phyloP scores from a whole-genome alignment of 92 coral and sea anemone species.

The Desmophyllum pertusum region DNA sequence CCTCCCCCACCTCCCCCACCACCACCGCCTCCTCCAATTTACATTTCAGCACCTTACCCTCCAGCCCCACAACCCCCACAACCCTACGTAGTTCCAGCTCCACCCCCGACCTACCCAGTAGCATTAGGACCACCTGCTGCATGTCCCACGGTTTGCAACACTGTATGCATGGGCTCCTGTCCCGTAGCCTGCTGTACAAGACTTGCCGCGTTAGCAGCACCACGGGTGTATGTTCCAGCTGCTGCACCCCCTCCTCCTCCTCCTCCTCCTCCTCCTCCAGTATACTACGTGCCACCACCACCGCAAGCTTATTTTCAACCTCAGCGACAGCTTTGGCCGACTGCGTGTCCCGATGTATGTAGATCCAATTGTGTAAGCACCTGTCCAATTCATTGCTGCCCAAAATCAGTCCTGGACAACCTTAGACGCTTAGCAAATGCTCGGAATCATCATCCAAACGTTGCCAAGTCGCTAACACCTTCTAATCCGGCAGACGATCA shows the following conservation, averaged over 20 bases:
- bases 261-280: slow-evolving; percentile 26
- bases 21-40: slow-evolving; percentile 27
- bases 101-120: slow-evolving; percentile 44
- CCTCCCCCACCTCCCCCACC: slow-evolving; percentile 41
- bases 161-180: slow-evolving; percentile 79
- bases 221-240: slow-evolving; percentile 30
- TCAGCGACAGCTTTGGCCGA: slow-evolving; percentile 36
- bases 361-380: slow-evolving; percentile 58
- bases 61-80: slow-evolving; percentile 48
- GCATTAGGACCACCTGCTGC: slow-evolving; percentile 12
- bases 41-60: slow-evolving; percentile 33
- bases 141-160: slow-evolving; percentile 75
- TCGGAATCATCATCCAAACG: slow-evolving; percentile 7
- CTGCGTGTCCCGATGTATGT: slow-evolving; percentile 69
- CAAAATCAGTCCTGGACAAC: slow-evolving; percentile 40
- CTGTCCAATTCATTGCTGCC: slow-evolving; percentile 89
- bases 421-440: slow-evolving; percentile 53
- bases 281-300: slow-evolving; percentile 24
- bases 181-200: slow-evolving; percentile 81
- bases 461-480: slow-evolving; percentile 20
- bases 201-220: slow-evolving; percentile 22
- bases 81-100: slow-evolving; percentile 35
- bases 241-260: slow-evolving; percentile 34
- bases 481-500: slow-evolving; percentile 1
- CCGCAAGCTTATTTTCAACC: slow-evolving; percentile 35